A percentile compares a stretch with the other conserved stretches of the same genome.
Conservation (phyloP, 1,140 invertebrate genomes). For the Hermatobates lingyangjiaoensis region DNA sequence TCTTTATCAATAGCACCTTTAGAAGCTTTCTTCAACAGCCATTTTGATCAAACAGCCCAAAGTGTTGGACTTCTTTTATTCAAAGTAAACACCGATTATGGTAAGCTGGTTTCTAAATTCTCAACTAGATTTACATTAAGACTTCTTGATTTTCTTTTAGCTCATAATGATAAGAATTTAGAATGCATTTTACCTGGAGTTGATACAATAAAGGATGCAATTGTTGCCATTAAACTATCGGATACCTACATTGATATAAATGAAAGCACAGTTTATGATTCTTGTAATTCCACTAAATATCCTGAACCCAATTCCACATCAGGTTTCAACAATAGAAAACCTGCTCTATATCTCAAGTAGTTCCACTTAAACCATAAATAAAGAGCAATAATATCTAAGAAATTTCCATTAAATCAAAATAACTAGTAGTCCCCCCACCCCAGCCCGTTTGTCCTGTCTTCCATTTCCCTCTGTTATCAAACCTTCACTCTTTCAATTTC, state of each 20-base stretch:
- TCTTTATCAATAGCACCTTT: neutral
- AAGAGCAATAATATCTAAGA: too few relatives aligned
- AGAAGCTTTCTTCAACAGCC: neutral
- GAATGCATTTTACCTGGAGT: constrained; percentile 4
- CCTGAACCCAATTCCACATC: neutral
- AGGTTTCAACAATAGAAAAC: neutral
- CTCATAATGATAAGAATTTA: neutral
- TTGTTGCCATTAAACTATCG: constrained; percentile 1
- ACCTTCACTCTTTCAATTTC: too few relatives aligned
- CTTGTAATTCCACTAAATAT: neutral
- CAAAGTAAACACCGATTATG: neutral
- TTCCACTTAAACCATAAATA: too few relatives aligned
- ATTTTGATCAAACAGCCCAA: neutral
- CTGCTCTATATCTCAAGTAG: neutral
- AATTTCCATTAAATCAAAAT: too few relatives aligned
- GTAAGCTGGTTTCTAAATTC: neutral
- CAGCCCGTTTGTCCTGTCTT: too few relatives aligned
- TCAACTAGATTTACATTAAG: neutral
- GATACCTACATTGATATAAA: constrained; percentile 8
- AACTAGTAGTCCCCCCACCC: too few relatives aligned
- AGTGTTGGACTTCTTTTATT: neutral
- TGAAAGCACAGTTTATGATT: neutral
- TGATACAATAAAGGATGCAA: neutral
- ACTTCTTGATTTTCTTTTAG: neutral
- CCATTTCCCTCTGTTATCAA: too few relatives aligned